Evolutionary conservation across 2,113 vertebrate species (phyloP).

Genomic region (Phrynosoma blainvillii): DNA sequence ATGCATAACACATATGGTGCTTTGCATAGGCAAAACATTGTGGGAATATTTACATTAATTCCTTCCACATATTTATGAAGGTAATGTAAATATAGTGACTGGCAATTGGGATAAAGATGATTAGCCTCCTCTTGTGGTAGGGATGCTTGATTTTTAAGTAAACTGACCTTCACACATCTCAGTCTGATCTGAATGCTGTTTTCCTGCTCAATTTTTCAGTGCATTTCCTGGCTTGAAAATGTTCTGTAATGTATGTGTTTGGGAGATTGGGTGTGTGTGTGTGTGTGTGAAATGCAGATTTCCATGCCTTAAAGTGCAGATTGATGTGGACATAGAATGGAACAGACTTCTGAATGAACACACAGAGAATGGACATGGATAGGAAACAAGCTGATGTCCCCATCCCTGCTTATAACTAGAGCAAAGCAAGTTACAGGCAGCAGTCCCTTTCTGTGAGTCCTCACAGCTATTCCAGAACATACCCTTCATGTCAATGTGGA

Average conservation of each 20-base stretch:
- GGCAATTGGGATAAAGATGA: not conserved
- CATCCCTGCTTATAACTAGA: slow-evolving; percentile 21
- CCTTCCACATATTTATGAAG: slow-evolving; percentile 34
- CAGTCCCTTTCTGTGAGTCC: not conserved
- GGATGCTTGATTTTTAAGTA: not conserved
- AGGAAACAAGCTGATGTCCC: not conserved
- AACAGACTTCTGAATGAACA: not conserved
- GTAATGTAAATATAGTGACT: slow-evolving; percentile 39
- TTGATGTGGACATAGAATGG: not conserved
- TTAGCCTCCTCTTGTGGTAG: slow-evolving; percentile 6
- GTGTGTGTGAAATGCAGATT: not conserved
- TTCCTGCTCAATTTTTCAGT: not conserved
- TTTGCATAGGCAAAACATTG: slow-evolving; percentile 44
- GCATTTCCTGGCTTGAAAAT: not conserved
- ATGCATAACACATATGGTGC: slow-evolving; percentile 40
- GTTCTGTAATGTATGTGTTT: not conserved
- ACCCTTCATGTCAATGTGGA: not conserved
- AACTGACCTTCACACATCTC: not conserved
- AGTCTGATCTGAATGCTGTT: not conserved
- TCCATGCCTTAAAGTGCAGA: not conserved
- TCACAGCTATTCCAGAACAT: not conserved
- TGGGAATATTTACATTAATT: slow-evolving; percentile 37
- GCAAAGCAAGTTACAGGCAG: not conserved
- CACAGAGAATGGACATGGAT: too few species aligned
- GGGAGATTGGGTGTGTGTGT: not conserved